Base-by-base conservation (phyloP, 2,888 invertebrate species). In the Parasteatoda lunata region DNA sequence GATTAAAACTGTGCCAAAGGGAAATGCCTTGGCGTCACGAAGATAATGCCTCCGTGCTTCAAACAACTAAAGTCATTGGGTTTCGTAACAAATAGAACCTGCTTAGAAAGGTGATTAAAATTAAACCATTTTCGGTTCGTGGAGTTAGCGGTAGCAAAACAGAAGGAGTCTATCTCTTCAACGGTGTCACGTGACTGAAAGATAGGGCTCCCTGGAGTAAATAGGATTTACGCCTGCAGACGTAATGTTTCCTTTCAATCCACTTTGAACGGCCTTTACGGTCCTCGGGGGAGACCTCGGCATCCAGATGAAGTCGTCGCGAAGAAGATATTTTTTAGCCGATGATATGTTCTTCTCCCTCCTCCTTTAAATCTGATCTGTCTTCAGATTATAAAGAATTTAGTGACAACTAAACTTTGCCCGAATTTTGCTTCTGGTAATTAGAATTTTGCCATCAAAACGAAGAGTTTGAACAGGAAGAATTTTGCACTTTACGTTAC, bases 171-270 rank as follows among this genome's bases (percentile, higher is more conserved):
- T 64, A 48, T 78, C 59, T 59, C 54, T 70, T 64, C 52, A 48
- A 13, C 30, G 64, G n/a, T 68, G 78, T 54, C 78, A 77, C 68
- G 75, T 68, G n/a, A 30, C 51, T 54, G 65, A 52, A 66, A 72
- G 65, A 51, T 72, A 72, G 64, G 66, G 72, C 72, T 49, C 80
- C 3, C n/a, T 51, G 45, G 72, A 54, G 30, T 13, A 6, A 30
- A 30, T 30, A 15, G 64, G 72, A 80, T 80, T 80, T 72, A 72
- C 80, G 72, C 80, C 72, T 51, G 15, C 51, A 52, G 72, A 52
- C 77, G 45, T 68, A 69, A 77, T 68, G 66, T 52, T 30, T 4
- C 70, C 78, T 70, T 64, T 78, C 69, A 70, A 80, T 72, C 80
- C 47, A 49, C 48, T 52, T 64, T 65, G 48, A 11, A 66, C 52